Percentiles rank a stretch among this genome's conserved stretches.
Conservation (phyloP, 2,113 vertebrate species). For the Anthoscopus minutus region DNA sequence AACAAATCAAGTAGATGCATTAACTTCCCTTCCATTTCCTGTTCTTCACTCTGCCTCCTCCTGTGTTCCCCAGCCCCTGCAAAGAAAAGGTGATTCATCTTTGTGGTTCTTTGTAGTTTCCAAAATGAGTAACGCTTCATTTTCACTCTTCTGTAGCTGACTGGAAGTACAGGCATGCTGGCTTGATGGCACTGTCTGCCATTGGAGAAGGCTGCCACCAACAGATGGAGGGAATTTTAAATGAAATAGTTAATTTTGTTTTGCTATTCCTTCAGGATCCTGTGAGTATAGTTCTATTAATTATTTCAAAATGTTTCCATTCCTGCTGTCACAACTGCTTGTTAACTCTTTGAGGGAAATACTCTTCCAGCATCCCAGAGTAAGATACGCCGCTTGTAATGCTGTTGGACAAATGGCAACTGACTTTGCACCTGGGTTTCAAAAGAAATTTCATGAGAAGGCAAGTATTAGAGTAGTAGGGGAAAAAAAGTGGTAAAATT, state of each 20-base stretch:
- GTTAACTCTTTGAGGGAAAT: background rate
- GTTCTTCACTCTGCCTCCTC: background rate
- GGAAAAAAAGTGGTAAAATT: background rate
- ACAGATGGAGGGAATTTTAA: constrained; percentile 97
- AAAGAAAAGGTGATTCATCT: background rate
- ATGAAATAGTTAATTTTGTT: constrained; percentile 94
- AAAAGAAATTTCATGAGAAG: constrained; percentile 99
- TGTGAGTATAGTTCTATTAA: constrained; percentile 74
- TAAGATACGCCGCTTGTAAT: constrained; percentile 94
- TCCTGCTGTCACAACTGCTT: background rate
- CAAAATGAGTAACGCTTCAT: background rate
- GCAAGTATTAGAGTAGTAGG: constrained; percentile 49
- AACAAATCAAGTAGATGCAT: background rate
- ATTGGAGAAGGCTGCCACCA: constrained; percentile 98
- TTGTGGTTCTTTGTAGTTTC: background rate
- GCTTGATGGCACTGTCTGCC: constrained; percentile 94
- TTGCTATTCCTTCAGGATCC: constrained; percentile 92
- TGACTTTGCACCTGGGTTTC: constrained; percentile 96
- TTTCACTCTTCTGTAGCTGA: constrained; percentile 75
- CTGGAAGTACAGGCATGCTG: constrained; percentile 96
- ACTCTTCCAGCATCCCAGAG: constrained; percentile 86
- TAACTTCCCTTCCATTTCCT: background rate
- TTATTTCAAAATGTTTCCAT: background rate
- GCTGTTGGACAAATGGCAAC: constrained; percentile 98
- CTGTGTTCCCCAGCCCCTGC: background rate